A percentile compares a stretch with the other conserved stretches of the same genome.
Conservation (phyloP, 2,888 invertebrate species). For the Ectemnius cavifrons region DNA sequence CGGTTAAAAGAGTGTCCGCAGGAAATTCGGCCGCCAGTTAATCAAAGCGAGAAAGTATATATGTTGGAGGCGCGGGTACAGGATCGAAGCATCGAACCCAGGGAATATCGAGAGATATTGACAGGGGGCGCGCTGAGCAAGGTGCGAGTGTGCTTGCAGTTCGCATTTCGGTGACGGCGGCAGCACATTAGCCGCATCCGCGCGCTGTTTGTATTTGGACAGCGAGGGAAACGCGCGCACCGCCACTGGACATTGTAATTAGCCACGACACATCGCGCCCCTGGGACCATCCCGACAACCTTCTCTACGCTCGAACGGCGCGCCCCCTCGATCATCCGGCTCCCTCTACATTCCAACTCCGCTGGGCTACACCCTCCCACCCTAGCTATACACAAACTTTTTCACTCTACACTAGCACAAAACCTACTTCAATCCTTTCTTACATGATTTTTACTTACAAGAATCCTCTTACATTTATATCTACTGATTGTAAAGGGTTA, state of each 20-base stretch:
- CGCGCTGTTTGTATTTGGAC: constrained; percentile 73
- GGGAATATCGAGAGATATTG: constrained; percentile 56
- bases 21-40: no score
- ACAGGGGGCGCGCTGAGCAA: constrained; percentile 54
- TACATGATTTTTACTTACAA: no score
- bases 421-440: no score
- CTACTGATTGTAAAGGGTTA: no score
- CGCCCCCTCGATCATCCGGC: constrained; percentile 40
- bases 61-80: no score
- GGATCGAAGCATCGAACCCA: no score
- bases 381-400: neutral
- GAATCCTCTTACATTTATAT: no score
- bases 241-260: constrained; percentile 75
- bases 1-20: no score
- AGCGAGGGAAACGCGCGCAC: constrained; percentile 62
- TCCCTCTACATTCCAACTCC: constrained; percentile 12
- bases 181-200: constrained; percentile 67
- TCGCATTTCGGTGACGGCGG: constrained; percentile 51
- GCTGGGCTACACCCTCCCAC: constrained; percentile 1
- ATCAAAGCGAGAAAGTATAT: no score
- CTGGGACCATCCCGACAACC: constrained; percentile 62
- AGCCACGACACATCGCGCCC: constrained; percentile 77
- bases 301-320: constrained; percentile 29
- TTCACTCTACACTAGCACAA: no score
- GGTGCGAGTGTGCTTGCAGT: constrained; percentile 45